Percentiles rank a stretch among this genome's conserved stretches.
phyloP scores from a whole-genome alignment of 1,140 invertebrate genomes.

The Eciton burchellii region DNA sequence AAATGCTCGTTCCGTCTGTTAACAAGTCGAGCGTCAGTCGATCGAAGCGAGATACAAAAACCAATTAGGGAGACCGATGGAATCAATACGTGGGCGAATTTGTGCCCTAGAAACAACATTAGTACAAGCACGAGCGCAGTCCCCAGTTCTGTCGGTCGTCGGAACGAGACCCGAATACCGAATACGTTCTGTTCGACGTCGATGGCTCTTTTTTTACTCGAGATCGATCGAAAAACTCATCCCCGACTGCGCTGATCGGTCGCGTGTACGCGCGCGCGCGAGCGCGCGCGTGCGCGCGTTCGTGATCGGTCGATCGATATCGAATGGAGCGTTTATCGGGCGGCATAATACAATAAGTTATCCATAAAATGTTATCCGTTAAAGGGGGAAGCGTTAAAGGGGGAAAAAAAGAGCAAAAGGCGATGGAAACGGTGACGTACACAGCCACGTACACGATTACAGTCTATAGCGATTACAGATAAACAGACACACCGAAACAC shows the following conservation, averaged over 20 bases:
- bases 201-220: slow-evolving; percentile 47
- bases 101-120: slow-evolving; percentile 27
- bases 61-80: slow-evolving; percentile 1
- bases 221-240: slow-evolving; percentile 45
- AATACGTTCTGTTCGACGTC: slow-evolving; percentile 65
- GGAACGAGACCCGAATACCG: slow-evolving; percentile 32
- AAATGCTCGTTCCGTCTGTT: background rate
- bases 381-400: slow-evolving; percentile 68
- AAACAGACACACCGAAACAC: slow-evolving; percentile 69
- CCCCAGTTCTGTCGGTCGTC: slow-evolving; percentile 42
- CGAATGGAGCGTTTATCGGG: slow-evolving; percentile 73
- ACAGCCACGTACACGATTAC: slow-evolving; percentile 27
- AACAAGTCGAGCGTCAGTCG: background rate
- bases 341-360: slow-evolving; percentile 72
- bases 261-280: background rate
- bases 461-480: no score
- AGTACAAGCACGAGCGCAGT: background rate
- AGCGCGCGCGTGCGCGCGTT: background rate
- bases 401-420: slow-evolving; percentile 65
- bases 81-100: slow-evolving; percentile 25
- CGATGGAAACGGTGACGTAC: slow-evolving; percentile 46
- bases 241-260: slow-evolving; percentile 35
- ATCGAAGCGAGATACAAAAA: background rate
- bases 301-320: slow-evolving; percentile 57
- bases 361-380: slow-evolving; percentile 74